Conservation (phyloP, 92 coral and sea anemone species). For the Diadumene lineata region DNA sequence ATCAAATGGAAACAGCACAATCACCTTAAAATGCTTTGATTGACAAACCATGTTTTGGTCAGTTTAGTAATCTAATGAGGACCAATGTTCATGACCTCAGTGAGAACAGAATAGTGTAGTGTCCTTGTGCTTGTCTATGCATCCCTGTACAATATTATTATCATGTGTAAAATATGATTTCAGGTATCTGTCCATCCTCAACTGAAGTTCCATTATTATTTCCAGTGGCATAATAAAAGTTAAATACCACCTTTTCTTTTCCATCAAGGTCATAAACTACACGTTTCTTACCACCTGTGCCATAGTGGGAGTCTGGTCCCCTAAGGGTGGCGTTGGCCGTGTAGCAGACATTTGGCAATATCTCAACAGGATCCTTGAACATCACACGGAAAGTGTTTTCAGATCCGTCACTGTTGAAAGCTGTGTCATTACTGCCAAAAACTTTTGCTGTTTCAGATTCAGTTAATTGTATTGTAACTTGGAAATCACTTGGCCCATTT, state of each 20-base stretch:
- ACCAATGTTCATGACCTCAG: no score
- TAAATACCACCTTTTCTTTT: constrained; percentile 81
- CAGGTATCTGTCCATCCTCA: constrained; percentile 98
- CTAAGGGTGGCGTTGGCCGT: constrained; percentile 90
- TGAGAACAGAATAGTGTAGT: no score
- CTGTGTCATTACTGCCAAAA: constrained; percentile 90
- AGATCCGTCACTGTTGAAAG: constrained; percentile 95
- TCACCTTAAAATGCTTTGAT: no score
- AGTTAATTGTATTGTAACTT: constrained; percentile 80
- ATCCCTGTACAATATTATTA: no score
- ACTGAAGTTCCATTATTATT: constrained; percentile 97
- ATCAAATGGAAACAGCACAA: no score
- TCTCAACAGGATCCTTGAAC: constrained; percentile 95
- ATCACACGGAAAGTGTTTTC: constrained; percentile 86
- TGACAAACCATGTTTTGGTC: no score
- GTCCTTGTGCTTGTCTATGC: no score
- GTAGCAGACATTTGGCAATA: constrained; percentile 69
- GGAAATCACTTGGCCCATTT: constrained; percentile 96
- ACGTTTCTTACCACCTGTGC: constrained; percentile 90
- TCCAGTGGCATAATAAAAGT: constrained; percentile 94
- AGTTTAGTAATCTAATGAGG: no score
- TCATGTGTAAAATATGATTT: constrained; percentile 92
- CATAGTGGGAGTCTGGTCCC: constrained; percentile 97
- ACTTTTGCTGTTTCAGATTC: constrained; percentile 74
- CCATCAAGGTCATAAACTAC: constrained; percentile 75